Percentiles rank a stretch among this genome's conserved stretches.
These are phyloP conservation scores for Brachyrhaphis roseni DNA, from an alignment of 2,797 vertebrate genomes.

Conservation along the genomic window DNA sequence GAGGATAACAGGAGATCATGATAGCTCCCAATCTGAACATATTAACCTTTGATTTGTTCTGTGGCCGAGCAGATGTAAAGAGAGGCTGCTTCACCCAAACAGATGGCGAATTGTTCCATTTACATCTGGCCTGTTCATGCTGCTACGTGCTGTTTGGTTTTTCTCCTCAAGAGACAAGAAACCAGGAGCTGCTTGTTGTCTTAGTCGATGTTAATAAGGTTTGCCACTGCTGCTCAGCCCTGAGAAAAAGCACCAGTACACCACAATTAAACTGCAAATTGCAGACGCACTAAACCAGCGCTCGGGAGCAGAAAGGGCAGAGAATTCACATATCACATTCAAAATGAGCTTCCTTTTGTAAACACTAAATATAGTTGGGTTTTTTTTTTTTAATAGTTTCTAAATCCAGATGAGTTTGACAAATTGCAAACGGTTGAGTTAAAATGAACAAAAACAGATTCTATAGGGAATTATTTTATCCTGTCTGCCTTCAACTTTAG, in stretches of 20 bases:
- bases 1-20: constrained; percentile 35
- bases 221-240: constrained; percentile 59
- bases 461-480: background rate
- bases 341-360: background rate
- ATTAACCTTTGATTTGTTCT: constrained; percentile 75
- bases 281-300: constrained; percentile 15
- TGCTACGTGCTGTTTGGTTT: constrained; percentile 46
- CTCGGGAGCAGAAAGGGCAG: constrained; percentile 1
- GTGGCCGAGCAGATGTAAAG: constrained; percentile 55
- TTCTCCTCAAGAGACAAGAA: constrained; percentile 52
- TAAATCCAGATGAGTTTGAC: background rate
- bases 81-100: constrained; percentile 42
- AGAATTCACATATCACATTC: background rate
- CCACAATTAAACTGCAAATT: constrained; percentile 57
- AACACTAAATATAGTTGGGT: background rate
- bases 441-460: background rate
- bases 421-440: background rate
- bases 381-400: background rate
- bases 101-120: constrained; percentile 62
- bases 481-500: background rate
- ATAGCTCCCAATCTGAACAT: constrained; percentile 60
- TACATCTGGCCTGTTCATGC: constrained; percentile 50
- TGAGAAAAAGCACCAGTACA: constrained; percentile 52
- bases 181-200: constrained; percentile 52
- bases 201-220: constrained; percentile 75